A percentile compares a stretch with the other conserved stretches of the same genome.
Evolutionary conservation across 2,888 invertebrate genomes (phyloP).

Genomic region (Acrobeloides nanus): DNA sequence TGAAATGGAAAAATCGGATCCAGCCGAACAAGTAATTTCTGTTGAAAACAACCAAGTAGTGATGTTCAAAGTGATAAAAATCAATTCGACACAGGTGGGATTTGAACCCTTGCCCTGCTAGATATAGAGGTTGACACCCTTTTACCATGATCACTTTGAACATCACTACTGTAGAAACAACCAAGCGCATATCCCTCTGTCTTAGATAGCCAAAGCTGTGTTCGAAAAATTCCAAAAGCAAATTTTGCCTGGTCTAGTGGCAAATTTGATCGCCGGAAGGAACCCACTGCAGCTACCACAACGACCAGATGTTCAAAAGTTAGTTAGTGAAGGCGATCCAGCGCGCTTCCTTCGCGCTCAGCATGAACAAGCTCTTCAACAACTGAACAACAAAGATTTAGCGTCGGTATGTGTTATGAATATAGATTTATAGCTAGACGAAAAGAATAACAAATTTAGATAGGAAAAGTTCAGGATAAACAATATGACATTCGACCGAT

Average conservation of each 20-base stretch:
- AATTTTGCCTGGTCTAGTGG: conserved; percentile 43
- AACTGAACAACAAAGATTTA: conserved; percentile 7
- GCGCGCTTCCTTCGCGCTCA: conserved; percentile 8
- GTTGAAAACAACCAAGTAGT: too few species aligned
- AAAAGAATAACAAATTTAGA: background rate
- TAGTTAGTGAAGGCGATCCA: conserved; percentile 8
- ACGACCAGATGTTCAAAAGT: conserved; percentile 9
- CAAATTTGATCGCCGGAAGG: conserved; percentile 34
- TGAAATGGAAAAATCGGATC: conserved; percentile 39
- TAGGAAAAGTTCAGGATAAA: conserved; percentile 11
- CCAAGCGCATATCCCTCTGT: background rate
- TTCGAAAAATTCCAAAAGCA: conserved; percentile 47
- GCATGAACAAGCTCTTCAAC: conserved; percentile 13
- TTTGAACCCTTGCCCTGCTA: too few species aligned
- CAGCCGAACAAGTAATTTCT: conserved; percentile 38
- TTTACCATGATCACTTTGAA: too few species aligned
- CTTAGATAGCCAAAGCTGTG: conserved; percentile 38
- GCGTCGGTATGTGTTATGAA: conserved; percentile 8
- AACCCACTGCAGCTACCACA: conserved; percentile 22
- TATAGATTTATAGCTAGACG: background rate
- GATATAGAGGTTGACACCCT: background rate
- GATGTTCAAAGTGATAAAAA: too few species aligned
- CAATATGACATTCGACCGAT: conserved; percentile 11
- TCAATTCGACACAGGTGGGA: too few species aligned
- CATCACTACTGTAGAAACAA: too few species aligned